Evolutionary conservation across 2,888 invertebrate species (phyloP), one percentile per base, ranked within the genome.

Genomic region (Sinhomidia bicolor): DNA sequence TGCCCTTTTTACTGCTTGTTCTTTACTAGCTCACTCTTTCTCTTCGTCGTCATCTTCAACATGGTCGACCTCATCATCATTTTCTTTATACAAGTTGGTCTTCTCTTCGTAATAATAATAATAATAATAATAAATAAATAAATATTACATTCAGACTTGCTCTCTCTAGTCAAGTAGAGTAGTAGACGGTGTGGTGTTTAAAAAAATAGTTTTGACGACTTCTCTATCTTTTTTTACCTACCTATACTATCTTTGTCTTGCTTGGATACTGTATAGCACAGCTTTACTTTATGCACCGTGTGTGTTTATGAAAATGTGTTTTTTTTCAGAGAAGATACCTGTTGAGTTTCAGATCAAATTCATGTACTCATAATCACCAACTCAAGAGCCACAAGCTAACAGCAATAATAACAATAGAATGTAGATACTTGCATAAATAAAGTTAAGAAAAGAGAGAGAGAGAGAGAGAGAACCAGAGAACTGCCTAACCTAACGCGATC

Each of bases 1-100:
- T 88, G 78, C 88, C 88, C 88, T 83, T 79, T 71, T 83, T 83
- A 88, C 82, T 76, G 81, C 88, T 51, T 54, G 26, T 32, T 65
- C 32, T 82, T 71, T 84, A 79, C 60, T 83, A 78, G 82, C 81
- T 81, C 71, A 81, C 41, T 86, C 80, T 57, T 41, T 60, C 57
- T 26, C 54, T 60, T 71, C 65, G 36, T 36, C 7, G 36, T 36
- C 7, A 7, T 36, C 36, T 5, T 17, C 65, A 81, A 17, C 65
- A 68, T 68, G 57, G 41, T 36, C 36, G 29, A 14, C 85, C 14
- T 20, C 74, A 47, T 44, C 65, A 78, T 32, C 65, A 26, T 80
- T 7, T 41, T 26, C 17, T 20, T 23, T 14, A 4, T 57, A 47
- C 74, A 74, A 47, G 47, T 47, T 47, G 23, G 10, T 23, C 44